Percentiles rank a stretch among this genome's conserved stretches.
These are phyloP conservation scores for Torymus auratus DNA, from an alignment of 2,888 invertebrate species.

Conservation along the genomic window DNA sequence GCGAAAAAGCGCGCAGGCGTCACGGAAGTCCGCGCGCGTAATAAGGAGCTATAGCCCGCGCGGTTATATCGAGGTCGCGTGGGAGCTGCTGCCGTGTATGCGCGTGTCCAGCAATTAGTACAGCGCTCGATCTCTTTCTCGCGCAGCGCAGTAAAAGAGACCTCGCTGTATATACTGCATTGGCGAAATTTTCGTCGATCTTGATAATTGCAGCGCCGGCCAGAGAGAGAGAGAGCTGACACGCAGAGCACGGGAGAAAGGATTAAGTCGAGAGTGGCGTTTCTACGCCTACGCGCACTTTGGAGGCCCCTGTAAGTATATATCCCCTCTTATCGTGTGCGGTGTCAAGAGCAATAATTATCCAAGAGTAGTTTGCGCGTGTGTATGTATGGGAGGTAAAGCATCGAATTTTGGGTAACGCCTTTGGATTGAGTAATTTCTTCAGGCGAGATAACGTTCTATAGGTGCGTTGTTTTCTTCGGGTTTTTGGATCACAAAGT, in stretches of 20 bases:
- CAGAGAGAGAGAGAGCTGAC: not conserved
- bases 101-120: constrained; percentile 22
- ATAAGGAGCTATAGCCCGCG: constrained; percentile 7
- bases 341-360: too few species aligned
- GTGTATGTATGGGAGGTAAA: too few species aligned
- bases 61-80: constrained; percentile 6
- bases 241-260: not conserved
- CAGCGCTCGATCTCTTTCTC: too few species aligned
- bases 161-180: not conserved
- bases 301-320: too few species aligned
- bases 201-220: constrained; percentile 28
- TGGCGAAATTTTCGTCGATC: constrained; percentile 44
- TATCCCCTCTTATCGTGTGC: too few species aligned
- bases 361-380: too few species aligned
- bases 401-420: too few species aligned
- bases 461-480: too few species aligned
- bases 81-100: constrained; percentile 8
- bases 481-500: too few species aligned
- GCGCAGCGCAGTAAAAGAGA: not conserved
- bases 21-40: constrained; percentile 33
- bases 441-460: too few species aligned
- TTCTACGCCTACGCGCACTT: constrained; percentile 15
- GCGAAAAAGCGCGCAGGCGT: constrained; percentile 18
- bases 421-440: too few species aligned
- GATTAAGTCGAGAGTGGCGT: constrained; percentile 8